Percentiles rank a stretch among this genome's conserved stretches.
Evolutionary conservation across 2,888 invertebrate genomes (phyloP).

Genomic region (Trachelus tabidus): DNA sequence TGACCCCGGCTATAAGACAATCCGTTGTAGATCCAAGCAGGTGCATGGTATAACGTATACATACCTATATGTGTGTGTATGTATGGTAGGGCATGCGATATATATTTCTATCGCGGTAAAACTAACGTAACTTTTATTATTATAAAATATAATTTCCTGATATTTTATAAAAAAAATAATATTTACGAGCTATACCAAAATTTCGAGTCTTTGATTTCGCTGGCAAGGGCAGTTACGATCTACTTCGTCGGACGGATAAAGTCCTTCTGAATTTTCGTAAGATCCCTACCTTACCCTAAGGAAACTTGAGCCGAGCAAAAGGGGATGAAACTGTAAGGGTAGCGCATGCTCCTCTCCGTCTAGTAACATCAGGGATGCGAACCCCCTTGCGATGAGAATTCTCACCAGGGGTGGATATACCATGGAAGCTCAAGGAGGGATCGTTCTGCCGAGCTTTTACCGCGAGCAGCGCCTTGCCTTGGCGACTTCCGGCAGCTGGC

Average conservation of each 20-base stretch:
- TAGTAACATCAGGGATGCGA: slow-evolving; percentile 8
- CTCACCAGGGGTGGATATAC: slow-evolving; percentile 11
- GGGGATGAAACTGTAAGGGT: neutral
- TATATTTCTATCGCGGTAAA: neutral
- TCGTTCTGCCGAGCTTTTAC: slow-evolving; percentile 50
- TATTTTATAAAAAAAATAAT: neutral
- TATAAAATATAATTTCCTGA: neutral
- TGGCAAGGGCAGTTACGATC: neutral
- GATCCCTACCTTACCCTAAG: slow-evolving; percentile 41
- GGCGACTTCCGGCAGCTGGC: slow-evolving; percentile 58
- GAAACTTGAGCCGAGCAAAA: neutral
- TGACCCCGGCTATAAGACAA: slow-evolving; percentile 2
- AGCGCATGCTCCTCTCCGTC: neutral
- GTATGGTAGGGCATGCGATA: no score
- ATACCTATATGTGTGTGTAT: no score
- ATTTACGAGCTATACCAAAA: neutral
- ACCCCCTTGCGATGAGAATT: slow-evolving; percentile 11
- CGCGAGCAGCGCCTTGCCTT: slow-evolving; percentile 53
- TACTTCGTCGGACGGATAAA: neutral
- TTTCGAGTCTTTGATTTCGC: neutral
- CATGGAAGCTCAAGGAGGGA: slow-evolving; percentile 14
- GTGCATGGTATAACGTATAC: neutral
- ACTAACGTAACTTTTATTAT: neutral
- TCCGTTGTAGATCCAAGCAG: neutral
- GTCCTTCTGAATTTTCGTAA: neutral